phyloP scores from a whole-genome alignment of 2,797 vertebrate genomes.

The Psittacula derbiana region DNA sequence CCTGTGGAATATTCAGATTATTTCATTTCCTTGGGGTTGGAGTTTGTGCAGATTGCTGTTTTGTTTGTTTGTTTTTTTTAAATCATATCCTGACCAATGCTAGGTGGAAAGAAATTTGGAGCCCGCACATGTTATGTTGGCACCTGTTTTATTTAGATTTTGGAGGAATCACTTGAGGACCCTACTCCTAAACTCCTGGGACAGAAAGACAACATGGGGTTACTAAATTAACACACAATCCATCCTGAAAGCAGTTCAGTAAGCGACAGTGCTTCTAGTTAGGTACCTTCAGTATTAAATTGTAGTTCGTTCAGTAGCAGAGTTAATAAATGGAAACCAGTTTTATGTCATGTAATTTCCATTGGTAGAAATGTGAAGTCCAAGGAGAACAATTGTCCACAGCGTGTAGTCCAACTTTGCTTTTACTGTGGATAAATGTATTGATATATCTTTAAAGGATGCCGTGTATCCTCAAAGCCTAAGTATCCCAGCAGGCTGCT shows the following conservation, averaged over 20 bases:
- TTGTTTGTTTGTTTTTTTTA: background rate
- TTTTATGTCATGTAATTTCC: conserved; percentile 7
- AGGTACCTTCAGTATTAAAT: background rate
- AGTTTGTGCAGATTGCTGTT: background rate
- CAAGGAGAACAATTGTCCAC: background rate
- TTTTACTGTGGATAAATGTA: background rate
- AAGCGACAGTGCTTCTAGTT: background rate
- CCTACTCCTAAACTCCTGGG: background rate
- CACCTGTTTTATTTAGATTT: background rate
- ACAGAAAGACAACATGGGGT: background rate
- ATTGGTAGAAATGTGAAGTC: conserved; percentile 6
- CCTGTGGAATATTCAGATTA: background rate
- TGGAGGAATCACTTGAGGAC: background rate
- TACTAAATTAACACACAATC: background rate
- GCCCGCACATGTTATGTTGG: background rate
- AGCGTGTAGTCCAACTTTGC: background rate
- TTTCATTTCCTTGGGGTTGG: background rate
- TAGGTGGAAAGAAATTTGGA: background rate
- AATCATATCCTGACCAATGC: background rate
- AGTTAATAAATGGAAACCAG: background rate
- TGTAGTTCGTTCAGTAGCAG: background rate
- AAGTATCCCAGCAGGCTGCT: background rate
- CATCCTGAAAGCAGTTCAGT: background rate
- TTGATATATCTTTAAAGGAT: background rate
- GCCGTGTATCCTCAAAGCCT: background rate